Evolutionary conservation across 2,797 vertebrate genomes (phyloP).

Genomic region (Leptoclinus maculatus): DNA sequence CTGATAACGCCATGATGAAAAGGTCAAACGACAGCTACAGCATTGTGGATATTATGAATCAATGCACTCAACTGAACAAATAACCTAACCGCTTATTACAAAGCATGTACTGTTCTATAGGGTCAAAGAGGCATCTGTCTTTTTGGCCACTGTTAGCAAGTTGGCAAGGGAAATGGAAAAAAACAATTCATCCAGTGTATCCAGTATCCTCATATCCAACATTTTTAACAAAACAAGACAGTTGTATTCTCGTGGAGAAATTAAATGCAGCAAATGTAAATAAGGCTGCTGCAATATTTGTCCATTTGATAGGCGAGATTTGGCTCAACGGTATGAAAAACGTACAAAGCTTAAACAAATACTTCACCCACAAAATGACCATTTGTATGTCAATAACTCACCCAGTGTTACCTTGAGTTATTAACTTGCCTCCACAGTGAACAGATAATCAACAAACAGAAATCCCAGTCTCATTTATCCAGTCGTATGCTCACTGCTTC

Average conservation of each 20-base stretch:
- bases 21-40: background rate
- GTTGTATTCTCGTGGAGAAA: background rate
- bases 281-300: background rate
- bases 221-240: background rate
- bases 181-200: background rate
- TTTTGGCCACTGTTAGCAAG: constrained; percentile 1
- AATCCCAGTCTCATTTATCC: background rate
- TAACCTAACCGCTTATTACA: constrained; percentile 25
- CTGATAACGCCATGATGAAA: background rate
- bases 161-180: background rate
- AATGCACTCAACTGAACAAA: constrained; percentile 5
- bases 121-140: constrained; percentile 6
- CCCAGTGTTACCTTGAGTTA: background rate
- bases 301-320: background rate
- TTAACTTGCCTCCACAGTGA: background rate
- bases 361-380: background rate
- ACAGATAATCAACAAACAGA: background rate
- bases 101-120: background rate
- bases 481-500: background rate
- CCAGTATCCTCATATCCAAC: background rate
- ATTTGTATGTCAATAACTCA: background rate
- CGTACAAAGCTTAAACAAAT: background rate
- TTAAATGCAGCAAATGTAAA: background rate
- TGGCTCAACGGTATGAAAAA: background rate
- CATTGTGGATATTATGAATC: constrained; percentile 13